phyloP scores from a whole-genome alignment of 92 coral and sea anemone species.

The Palythoa grandis region DNA sequence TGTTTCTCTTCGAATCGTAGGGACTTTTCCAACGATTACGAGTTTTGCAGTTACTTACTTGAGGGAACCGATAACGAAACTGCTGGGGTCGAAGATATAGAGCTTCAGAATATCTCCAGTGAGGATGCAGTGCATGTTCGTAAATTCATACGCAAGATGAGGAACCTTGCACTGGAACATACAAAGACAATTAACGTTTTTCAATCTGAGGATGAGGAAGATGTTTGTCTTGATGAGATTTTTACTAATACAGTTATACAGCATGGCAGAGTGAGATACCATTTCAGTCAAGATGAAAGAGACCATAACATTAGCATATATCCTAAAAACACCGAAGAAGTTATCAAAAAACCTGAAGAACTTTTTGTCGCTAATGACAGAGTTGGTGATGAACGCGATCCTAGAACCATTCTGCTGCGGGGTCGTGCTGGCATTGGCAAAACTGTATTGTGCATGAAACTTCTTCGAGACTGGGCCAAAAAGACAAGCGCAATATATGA shows the following conservation, averaged over 20 bases:
- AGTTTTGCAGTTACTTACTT: constrained; percentile 5
- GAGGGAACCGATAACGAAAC: neutral
- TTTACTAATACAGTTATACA: constrained; percentile 58
- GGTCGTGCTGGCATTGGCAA: constrained; percentile 7
- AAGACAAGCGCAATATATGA: constrained; percentile 4
- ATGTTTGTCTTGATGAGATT: constrained; percentile 19
- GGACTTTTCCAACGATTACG: neutral
- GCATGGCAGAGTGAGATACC: constrained; percentile 24
- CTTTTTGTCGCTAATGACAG: constrained; percentile 14
- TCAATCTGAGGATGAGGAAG: neutral
- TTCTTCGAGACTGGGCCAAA: constrained; percentile 68
- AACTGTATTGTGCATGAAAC: constrained; percentile 10
- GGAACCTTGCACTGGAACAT: too few species aligned
- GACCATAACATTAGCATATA: neutral
- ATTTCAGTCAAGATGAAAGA: neutral
- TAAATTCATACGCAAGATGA: neutral
- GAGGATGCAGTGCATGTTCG: neutral
- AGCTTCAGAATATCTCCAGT: neutral
- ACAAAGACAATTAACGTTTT: neutral
- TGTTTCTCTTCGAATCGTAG: neutral
- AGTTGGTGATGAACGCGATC: neutral
- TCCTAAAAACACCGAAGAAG: constrained; percentile 1
- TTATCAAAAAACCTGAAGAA: constrained; percentile 5
- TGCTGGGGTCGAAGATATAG: neutral
- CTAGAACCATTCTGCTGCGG: constrained; percentile 56